A percentile compares a stretch with the other conserved stretches of the same genome.
Conservation (phyloP, 2,888 invertebrate genomes). For the Syrphus vitripennis region DNA sequence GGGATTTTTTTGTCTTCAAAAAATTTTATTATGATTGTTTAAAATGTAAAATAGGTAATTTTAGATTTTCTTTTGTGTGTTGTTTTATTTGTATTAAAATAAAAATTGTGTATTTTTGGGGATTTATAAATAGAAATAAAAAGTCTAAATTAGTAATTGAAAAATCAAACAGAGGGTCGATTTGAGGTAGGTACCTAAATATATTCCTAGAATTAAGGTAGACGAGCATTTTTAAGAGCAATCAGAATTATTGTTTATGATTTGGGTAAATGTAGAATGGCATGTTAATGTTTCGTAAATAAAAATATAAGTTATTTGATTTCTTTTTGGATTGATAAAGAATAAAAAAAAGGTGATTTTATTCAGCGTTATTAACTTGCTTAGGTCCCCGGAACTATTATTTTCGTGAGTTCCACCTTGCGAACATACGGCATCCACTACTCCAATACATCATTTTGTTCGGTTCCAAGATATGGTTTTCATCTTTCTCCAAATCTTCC, state of each 20-base stretch:
- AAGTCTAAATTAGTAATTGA: neutral
- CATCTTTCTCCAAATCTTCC: too few relatives aligned
- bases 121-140: neutral
- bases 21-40: conserved; percentile 14
- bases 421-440: too few relatives aligned
- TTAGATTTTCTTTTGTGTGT: neutral
- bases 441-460: too few relatives aligned
- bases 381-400: too few relatives aligned
- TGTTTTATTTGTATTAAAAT: neutral
- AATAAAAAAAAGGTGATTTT: too few relatives aligned
- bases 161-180: neutral
- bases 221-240: neutral
- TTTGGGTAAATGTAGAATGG: neutral
- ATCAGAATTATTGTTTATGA: neutral
- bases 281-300: neutral
- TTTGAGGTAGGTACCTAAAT: neutral
- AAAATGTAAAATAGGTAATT: conserved; percentile 6
- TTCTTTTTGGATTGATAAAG: too few relatives aligned
- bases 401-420: too few relatives aligned
- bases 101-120: neutral
- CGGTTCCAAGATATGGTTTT: too few relatives aligned
- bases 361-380: too few relatives aligned
- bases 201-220: neutral
- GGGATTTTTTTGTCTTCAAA: neutral
- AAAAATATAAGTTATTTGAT: too few relatives aligned